Evolutionary conservation across 2,113 vertebrate species (phyloP).

Genomic region (Dasyurus viverrinus): DNA sequence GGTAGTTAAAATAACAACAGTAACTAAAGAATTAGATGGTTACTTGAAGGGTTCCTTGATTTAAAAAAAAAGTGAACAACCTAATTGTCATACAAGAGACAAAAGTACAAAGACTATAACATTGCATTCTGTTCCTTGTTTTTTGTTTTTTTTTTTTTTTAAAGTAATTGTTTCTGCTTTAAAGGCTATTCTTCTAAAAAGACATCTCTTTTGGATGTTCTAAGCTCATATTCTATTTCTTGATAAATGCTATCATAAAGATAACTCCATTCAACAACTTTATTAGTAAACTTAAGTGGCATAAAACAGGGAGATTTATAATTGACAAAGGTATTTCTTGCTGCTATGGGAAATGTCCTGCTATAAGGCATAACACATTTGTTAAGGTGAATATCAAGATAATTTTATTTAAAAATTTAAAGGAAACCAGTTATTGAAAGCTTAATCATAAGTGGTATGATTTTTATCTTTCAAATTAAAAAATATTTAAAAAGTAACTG

Average conservation of each 20-base stretch:
- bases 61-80: background rate
- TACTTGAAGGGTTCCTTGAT: background rate
- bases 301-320: background rate
- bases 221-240: background rate
- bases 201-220: background rate
- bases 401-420: background rate
- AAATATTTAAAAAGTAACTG: background rate
- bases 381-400: background rate
- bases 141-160: background rate
- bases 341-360: background rate
- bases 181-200: background rate
- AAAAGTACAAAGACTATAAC: background rate
- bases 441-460: background rate
- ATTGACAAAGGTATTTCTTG: background rate
- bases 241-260: background rate
- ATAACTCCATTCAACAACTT: background rate
- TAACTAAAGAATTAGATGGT: background rate
- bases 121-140: background rate
- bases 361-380: background rate
- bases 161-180: background rate
- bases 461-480: background rate
- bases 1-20: background rate
- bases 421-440: background rate
- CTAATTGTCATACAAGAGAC: background rate
- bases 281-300: background rate